These are phyloP conservation scores for Zygaena filipendulae DNA, from an alignment of 2,888 invertebrate species.

Conservation along the genomic window DNA sequence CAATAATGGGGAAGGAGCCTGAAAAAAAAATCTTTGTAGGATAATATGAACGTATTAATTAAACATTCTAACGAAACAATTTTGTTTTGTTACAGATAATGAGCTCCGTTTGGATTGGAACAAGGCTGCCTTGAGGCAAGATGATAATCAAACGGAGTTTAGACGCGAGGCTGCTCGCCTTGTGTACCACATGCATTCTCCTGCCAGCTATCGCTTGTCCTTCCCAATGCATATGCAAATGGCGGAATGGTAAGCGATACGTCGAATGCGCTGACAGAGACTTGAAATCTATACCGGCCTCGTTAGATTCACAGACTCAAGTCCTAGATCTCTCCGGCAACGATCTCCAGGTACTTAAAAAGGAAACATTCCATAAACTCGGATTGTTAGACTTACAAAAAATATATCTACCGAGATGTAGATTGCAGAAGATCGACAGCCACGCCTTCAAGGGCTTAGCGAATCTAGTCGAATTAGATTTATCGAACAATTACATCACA, in stretches of 20 bases:
- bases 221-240: constrained; percentile 85
- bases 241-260: constrained; percentile 93
- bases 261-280: constrained; percentile 87
- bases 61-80: constrained; percentile 15
- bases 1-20: too few species aligned
- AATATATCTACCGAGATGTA: constrained; percentile 83
- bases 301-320: constrained; percentile 86
- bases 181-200: constrained; percentile 54
- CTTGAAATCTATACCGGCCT: constrained; percentile 79
- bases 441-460: constrained; percentile 85
- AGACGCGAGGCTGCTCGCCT: constrained; percentile 52
- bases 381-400: constrained; percentile 88
- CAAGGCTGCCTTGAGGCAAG: constrained; percentile 47
- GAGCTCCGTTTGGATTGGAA: constrained; percentile 27
- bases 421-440: constrained; percentile 80
- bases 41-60: constrained; percentile 15
- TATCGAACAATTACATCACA: constrained; percentile 83
- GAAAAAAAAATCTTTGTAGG: too few species aligned
- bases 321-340: constrained; percentile 89
- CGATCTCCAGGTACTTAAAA: constrained; percentile 80
- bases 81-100: constrained; percentile 58
- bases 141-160: constrained; percentile 47
- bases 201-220: constrained; percentile 74
- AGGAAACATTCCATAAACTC: constrained; percentile 82
- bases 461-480: constrained; percentile 89